phyloP scores from a whole-genome alignment of 1,140 invertebrate species.

The Ceratoteleas bidentatus region DNA sequence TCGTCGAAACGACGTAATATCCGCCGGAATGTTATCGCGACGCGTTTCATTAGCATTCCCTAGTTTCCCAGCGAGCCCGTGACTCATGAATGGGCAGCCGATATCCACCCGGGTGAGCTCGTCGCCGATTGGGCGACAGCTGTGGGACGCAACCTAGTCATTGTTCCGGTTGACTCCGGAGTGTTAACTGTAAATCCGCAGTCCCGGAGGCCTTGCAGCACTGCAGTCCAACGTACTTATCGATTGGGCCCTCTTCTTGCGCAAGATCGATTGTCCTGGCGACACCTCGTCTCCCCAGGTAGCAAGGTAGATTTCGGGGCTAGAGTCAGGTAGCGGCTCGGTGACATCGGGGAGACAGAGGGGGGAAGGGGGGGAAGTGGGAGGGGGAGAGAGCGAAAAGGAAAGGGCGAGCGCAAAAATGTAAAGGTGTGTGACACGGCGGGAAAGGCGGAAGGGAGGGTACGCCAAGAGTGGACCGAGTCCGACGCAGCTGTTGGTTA shows the following conservation, averaged over 20 bases:
- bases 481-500: slow-evolving; percentile 76
- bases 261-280: slow-evolving; percentile 11
- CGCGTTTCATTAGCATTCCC: slow-evolving; percentile 52
- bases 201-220: neutral
- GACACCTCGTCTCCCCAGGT: slow-evolving; percentile 38
- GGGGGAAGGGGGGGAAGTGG: neutral
- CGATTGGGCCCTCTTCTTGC: slow-evolving; percentile 58
- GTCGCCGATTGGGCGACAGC: too few species aligned
- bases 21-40: slow-evolving; percentile 53
- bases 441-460: slow-evolving; percentile 61
- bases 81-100: slow-evolving; percentile 34
- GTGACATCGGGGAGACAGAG: too few species aligned
- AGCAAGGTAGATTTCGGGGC: slow-evolving; percentile 23
- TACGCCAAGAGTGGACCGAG: slow-evolving; percentile 69
- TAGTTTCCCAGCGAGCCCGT: slow-evolving; percentile 28
- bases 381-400: neutral
- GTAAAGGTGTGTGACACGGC: slow-evolving; percentile 56
- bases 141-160: too few species aligned
- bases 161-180: neutral
- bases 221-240: slow-evolving; percentile 69
- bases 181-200: neutral
- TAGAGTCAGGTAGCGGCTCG: slow-evolving; percentile 8
- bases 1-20: slow-evolving; percentile 53
- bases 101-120: too few species aligned
- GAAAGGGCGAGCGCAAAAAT: slow-evolving; percentile 46